Conservation (phyloP, 2,888 invertebrate species). For the Pandemis corylana region DNA sequence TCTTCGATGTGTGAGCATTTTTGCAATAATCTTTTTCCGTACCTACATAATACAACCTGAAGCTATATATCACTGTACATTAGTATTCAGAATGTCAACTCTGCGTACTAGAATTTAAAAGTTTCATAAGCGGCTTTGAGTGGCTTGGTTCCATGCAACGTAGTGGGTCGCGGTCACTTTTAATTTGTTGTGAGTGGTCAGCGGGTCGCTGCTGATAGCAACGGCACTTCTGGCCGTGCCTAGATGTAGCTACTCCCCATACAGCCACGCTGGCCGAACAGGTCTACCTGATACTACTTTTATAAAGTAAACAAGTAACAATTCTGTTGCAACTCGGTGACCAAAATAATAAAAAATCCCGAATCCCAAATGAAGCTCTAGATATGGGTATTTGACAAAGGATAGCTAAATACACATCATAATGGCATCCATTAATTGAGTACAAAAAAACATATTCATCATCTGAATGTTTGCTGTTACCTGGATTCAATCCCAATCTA, state of each 20-base stretch:
- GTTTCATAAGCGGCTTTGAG: constrained; percentile 31
- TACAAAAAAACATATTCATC: too few relatives aligned
- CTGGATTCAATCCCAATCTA: too few relatives aligned
- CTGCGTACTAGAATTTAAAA: constrained; percentile 27
- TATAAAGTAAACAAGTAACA: too few relatives aligned
- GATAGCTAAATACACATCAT: too few relatives aligned
- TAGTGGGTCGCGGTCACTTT: constrained; percentile 39
- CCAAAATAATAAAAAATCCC: too few relatives aligned
- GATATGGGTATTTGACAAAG: too few relatives aligned
- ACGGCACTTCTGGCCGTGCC: background rate
- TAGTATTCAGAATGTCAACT: constrained; percentile 13
- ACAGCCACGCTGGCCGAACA: too few relatives aligned
- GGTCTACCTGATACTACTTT: too few relatives aligned
- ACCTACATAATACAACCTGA: background rate
- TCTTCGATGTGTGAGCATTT: background rate
- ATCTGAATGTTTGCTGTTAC: too few relatives aligned
- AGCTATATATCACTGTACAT: background rate
- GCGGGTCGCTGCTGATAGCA: constrained; percentile 37
- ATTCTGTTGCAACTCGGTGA: too few relatives aligned
- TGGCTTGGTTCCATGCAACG: constrained; percentile 21
- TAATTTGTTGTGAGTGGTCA: constrained; percentile 51
- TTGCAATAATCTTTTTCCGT: background rate
- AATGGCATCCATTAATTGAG: too few relatives aligned
- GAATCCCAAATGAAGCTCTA: too few relatives aligned
- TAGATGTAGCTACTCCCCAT: background rate